Base-by-base conservation (phyloP, 1,140 invertebrate species). In the Tetranychus urticae region DNA sequence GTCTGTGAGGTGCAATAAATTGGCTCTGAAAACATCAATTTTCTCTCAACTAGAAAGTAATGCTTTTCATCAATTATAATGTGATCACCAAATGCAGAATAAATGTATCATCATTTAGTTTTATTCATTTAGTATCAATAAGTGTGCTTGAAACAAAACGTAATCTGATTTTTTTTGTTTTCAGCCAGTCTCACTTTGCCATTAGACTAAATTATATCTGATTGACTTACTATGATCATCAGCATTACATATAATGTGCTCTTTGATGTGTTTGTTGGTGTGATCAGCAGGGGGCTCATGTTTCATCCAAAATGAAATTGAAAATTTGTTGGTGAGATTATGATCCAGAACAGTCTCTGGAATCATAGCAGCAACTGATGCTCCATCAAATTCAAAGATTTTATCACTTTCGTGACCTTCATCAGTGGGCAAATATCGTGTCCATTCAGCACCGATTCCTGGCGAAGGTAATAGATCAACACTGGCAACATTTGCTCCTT, bases 221-320 rank as follows among this genome's bases (percentile, higher is more conserved):
- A 42, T 42, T 42, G 39, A 42, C 39, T 82, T 69, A 90, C 87
- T 90, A 69, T 94, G 90, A 72, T 93, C 89, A 76, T 97, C 92
- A 56, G 90, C 88, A 69, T 85, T 86, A 72, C 92, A 97, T 31
- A 97, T 71, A 63, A 97, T 83, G 69, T 96, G 89, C 70, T 97
- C 91, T 73, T 96, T 96, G 36, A 81, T 76, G 67, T 90, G 86
- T 66, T 88, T 87, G 70, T 91, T 86, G 12, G 61, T 63, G 64
- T 81, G 72, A 66, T 77, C 73, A 45, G 80, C 76, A 70, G 80
- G 68, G n/a, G 79, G 73, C 70, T 82, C 81, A 70, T 92, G 88
- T 62, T 89, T 83, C 77, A 97, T 84, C 86, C 92, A 96, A 1
- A 86, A 88, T 3, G 86, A 81, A 65, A 97, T 80, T 56, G 84